These are phyloP conservation scores for Calameuta idolon DNA, from an alignment of 2,888 invertebrate genomes.

Conservation along the genomic window DNA sequence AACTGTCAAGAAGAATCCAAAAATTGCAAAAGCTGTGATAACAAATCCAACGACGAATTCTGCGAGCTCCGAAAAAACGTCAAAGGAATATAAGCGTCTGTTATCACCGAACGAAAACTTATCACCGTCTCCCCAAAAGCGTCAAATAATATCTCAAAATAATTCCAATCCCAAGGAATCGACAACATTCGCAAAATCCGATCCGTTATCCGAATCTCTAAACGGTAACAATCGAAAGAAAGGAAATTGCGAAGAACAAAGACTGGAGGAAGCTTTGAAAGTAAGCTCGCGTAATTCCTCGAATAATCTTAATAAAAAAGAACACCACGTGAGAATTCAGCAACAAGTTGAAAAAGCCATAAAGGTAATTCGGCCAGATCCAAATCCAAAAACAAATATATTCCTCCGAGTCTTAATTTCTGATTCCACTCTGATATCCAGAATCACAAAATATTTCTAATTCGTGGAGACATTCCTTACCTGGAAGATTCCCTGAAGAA, in stretches of 20 bases:
- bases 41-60: background rate
- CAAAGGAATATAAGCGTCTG: background rate
- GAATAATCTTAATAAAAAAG: conserved; percentile 8
- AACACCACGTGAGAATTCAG: conserved; percentile 14
- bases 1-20: background rate
- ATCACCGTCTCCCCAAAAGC: background rate
- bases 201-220: background rate
- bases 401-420: background rate
- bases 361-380: conserved; percentile 14
- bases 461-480: conserved; percentile 23
- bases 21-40: background rate
- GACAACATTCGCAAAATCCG: background rate
- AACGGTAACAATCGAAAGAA: background rate
- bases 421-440: background rate
- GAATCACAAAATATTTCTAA: conserved; percentile 22
- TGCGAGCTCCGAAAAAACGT: background rate
- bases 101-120: background rate
- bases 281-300: background rate
- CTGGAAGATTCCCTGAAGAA: conserved; percentile 15
- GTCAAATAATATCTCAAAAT: background rate
- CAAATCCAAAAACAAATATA: background rate
- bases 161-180: background rate
- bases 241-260: background rate
- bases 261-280: background rate
- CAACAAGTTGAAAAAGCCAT: conserved; percentile 27